Evolutionary conservation across 2,888 invertebrate genomes (phyloP).

Genomic region (Imbricaverruca yamaguchii): DNA sequence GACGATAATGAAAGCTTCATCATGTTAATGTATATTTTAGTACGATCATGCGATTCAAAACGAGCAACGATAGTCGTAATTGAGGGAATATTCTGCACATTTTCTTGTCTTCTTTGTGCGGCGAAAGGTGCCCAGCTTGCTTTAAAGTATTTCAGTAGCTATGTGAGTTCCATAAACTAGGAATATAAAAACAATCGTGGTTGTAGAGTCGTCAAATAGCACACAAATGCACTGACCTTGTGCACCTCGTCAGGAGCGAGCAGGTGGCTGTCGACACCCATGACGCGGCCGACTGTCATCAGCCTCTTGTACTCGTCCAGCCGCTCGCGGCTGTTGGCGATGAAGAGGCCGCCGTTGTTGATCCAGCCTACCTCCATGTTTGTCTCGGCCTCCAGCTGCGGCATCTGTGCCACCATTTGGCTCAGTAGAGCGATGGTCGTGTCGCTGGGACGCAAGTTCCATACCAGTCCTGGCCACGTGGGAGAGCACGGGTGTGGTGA

Average conservation of each 20-base stretch:
- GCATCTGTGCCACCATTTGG: constrained; percentile 59
- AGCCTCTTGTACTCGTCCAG: constrained; percentile 75
- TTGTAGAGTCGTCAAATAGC: too few relatives aligned
- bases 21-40: too few relatives aligned
- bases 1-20: too few relatives aligned
- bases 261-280: constrained; percentile 67
- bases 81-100: too few relatives aligned
- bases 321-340: constrained; percentile 67
- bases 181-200: too few relatives aligned
- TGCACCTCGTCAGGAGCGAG: constrained; percentile 64
- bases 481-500: neutral
- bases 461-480: constrained; percentile 51
- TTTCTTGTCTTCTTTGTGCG: too few relatives aligned
- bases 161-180: too few relatives aligned
- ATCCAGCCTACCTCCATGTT: constrained; percentile 78
- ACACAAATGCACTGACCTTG: constrained; percentile 44
- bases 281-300: constrained; percentile 67
- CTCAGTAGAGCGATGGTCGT: constrained; percentile 70
- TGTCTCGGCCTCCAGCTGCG: constrained; percentile 64
- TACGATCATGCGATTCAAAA: too few relatives aligned
- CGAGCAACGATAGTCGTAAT: too few relatives aligned
- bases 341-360: constrained; percentile 82
- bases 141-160: too few relatives aligned
- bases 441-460: constrained; percentile 77
- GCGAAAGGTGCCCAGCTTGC: too few relatives aligned